These are phyloP conservation scores for Grallaria varia DNA, from an alignment of 2,113 vertebrate genomes.

Conservation along the genomic window DNA sequence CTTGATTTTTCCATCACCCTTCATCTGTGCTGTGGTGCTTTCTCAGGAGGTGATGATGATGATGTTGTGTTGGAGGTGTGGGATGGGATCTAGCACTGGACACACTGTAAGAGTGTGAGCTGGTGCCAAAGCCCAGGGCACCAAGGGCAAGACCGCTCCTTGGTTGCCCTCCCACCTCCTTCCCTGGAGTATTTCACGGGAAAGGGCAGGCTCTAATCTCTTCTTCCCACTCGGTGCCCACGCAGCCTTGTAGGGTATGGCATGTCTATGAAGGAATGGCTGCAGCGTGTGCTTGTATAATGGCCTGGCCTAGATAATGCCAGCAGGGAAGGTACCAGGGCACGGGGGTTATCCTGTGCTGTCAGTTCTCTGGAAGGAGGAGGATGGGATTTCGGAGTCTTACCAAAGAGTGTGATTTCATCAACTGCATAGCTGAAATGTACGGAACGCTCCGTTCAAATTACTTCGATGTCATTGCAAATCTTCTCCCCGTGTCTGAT, in stretches of 20 bases:
- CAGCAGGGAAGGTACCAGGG: background rate
- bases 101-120: background rate
- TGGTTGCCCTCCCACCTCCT: background rate
- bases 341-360: background rate
- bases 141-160: background rate
- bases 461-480: background rate
- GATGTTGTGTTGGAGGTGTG: background rate
- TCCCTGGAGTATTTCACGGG: background rate
- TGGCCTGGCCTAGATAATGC: background rate
- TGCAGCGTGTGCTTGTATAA: background rate
- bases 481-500: background rate
- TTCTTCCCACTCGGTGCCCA: background rate
- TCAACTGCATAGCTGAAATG: background rate
- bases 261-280: background rate
- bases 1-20: background rate
- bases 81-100: background rate
- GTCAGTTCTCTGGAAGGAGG: background rate
- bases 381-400: background rate
- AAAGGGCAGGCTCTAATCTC: background rate
- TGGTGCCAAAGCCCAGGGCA: background rate
- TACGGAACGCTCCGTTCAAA: background rate
- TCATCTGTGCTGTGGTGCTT: background rate
- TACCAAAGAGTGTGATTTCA: background rate
- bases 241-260: background rate
- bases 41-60: background rate